These are phyloP conservation scores for Exephanes ischioxanthus DNA, from an alignment of 2,888 invertebrate genomes.

Conservation along the genomic window DNA sequence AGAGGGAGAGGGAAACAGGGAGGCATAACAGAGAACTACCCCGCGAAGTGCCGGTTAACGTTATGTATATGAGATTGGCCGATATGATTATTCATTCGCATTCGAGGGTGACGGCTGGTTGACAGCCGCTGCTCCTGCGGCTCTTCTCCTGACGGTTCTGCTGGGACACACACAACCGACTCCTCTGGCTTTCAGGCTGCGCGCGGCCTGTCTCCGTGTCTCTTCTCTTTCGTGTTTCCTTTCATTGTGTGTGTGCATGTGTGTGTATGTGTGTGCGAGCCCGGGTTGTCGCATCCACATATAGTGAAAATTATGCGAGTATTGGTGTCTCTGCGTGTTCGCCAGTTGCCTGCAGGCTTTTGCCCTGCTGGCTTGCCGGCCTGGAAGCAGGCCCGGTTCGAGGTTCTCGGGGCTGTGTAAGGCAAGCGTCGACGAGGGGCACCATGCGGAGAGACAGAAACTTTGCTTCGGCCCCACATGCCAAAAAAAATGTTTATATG, in stretches of 20 bases:
- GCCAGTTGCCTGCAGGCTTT: conserved; percentile 48
- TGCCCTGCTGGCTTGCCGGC: conserved; percentile 44
- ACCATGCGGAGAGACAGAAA: conserved; percentile 64
- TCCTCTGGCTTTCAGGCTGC: conserved; percentile 41
- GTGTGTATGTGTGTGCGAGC: neutral
- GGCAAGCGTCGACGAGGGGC: conserved; percentile 61
- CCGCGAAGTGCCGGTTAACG: conserved; percentile 54
- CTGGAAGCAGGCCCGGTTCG: conserved; percentile 45
- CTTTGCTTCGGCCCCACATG: neutral
- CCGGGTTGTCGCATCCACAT: conserved; percentile 25
- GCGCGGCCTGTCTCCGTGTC: conserved; percentile 24
- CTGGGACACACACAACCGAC: conserved; percentile 40
- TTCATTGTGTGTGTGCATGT: conserved; percentile 25
- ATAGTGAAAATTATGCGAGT: conserved; percentile 27
- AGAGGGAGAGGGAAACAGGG: conserved; percentile 35
- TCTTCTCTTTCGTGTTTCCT: conserved; percentile 39
- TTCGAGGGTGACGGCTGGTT: conserved; percentile 79
- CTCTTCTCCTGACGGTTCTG: conserved; percentile 62
- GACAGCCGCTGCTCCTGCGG: conserved; percentile 78
- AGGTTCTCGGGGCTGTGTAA: conserved; percentile 64
- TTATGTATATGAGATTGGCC: conserved; percentile 79
- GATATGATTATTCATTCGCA: conserved; percentile 80
- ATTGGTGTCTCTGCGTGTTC: conserved; percentile 55
- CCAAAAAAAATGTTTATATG: neutral
- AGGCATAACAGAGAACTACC: conserved; percentile 32